Evolutionary conservation across 2,888 invertebrate species (phyloP), one percentile per base, ranked within the genome.

Genomic region (Anaspis maculata): DNA sequence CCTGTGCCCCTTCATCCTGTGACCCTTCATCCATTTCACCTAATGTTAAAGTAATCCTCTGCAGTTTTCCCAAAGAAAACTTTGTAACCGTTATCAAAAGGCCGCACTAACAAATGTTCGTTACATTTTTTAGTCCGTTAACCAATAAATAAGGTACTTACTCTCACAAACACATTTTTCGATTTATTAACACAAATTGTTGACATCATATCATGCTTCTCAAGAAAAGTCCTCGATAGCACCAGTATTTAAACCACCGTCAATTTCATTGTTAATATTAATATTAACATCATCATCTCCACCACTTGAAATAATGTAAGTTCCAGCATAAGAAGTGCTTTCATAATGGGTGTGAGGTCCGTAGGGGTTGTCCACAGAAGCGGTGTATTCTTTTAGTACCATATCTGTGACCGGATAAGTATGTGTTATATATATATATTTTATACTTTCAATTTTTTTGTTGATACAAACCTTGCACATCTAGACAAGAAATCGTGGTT

Each of bases 401-500:
- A 33, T 30, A 27, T 40, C 40, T 40, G 25, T 13, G 27, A 29
- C n/a, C 3, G 19, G 9, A 27, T 21, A 15, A 13, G 12, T 12
- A 33, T 13, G 5, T 6, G 25, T 10, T 3, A 9, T 9, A 9
- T 12, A 9, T 25, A 11, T 3, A 25, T 11, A 24, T 11, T 24
- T 7, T 11, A 7, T 25, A 25, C 3, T 25, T 25, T 25, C 11
- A 25, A 10, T 10, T 10, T 7, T 10, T n/a, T n/a, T n/a, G 3
- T 26, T 31, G 13, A 16, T 15, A 32, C 13, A 24, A 35, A 47
- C 49, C 46, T 30, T 38, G 25, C 10, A 27, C 14, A 27, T 44
- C 41, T 23, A 42, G 37, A 26, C 49, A 49, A 12, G 33, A 33
- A 9, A 44, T 27, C 12, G 37, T 41, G 3, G 41, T 38, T 11